Percentiles rank a stretch among this genome's conserved stretches.
Evolutionary conservation across 2,797 vertebrate species (phyloP).

Genomic region (Pseudomugil gertrudae): DNA sequence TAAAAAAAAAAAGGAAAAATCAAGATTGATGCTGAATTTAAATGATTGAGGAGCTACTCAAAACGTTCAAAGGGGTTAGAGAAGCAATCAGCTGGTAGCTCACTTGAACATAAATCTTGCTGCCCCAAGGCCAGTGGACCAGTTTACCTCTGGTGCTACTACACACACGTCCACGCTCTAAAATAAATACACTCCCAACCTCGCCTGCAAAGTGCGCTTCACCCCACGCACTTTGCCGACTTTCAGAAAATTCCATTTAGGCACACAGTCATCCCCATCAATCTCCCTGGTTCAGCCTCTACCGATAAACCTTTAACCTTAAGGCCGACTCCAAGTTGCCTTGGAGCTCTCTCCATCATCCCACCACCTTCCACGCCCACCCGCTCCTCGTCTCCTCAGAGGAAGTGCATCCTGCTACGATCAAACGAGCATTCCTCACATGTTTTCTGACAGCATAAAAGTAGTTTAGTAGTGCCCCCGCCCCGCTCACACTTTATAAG

Average conservation of each 20-base stretch:
- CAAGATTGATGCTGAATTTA: not conserved
- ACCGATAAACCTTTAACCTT: conserved; percentile 71
- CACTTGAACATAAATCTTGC: conserved; percentile 53
- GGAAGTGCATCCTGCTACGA: conserved; percentile 70
- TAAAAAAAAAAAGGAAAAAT: not conserved
- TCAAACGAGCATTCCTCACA: conserved; percentile 76
- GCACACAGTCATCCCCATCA: conserved; percentile 65
- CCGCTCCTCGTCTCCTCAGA: conserved; percentile 35
- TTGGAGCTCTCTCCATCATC: conserved; percentile 57
- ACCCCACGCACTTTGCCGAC: conserved; percentile 41
- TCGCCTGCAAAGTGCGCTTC: conserved; percentile 41
- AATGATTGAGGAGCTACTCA: not conserved
- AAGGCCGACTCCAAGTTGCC: conserved; percentile 50
- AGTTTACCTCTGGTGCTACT: conserved; percentile 24
- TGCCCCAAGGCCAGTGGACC: conserved; percentile 53
- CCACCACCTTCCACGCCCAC: conserved; percentile 26
- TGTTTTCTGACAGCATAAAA: conserved; percentile 64
- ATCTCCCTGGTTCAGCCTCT: conserved; percentile 59
- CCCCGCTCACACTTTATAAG: conserved; percentile 32
- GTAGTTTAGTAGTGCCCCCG: conserved; percentile 35
- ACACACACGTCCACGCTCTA: conserved; percentile 8
- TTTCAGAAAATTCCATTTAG: conserved; percentile 68
- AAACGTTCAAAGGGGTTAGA: conserved; percentile 1
- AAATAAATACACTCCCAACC: conserved; percentile 56
- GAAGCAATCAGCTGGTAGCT: conserved; percentile 47